Evolutionary conservation across 2,113 vertebrate genomes (phyloP), one percentile per base, ranked within the genome.

Genomic region (Gambusia holbrooki): DNA sequence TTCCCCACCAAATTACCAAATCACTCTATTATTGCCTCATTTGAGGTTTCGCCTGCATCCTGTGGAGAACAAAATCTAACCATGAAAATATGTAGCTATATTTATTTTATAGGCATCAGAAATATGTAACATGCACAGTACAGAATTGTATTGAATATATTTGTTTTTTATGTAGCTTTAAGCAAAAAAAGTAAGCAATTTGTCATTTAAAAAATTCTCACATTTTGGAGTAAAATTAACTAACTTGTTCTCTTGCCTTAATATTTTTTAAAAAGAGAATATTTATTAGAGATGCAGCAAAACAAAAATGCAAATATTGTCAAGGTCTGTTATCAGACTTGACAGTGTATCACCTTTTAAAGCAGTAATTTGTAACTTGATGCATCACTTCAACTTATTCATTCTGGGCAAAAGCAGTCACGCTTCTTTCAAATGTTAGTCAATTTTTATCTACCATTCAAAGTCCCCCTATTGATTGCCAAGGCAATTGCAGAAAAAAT

Each of bases 1-100:
- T 66, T 87, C 83, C 84, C 75, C 69, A 85, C 77, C 79, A 71
- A 84, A 86, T 78, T 70, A 84, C 77, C 77, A 71, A 84, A 86
- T 76, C 66, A 84, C 81, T 88, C 73, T 67, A 87, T 91, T 90
- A 87, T 79, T 33, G 29, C 48, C 35, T 33, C 65, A 66, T 70
- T 77, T 79, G 68, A 78, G 73, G 61, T 76, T 78, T 78, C 54
- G 66, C 61, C 13, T 58, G 27, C 33, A 40, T 64, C 27, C 32
- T 25, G 58, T 62, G 64, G 54, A 66, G 69, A 66, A 74, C 72
- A 42, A 69, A 75, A 33, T 45, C 42, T 14, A 45, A 45, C 5
- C 45, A 48, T 19, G 45, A 48, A 48, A 48, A 48, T 48, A 48
- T 48, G 45, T 48, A 4, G 45, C 17, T 5, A 19, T 17, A 48